Conservation (phyloP, 2,888 invertebrate genomes). For the Heteromyza rotundicornis region DNA sequence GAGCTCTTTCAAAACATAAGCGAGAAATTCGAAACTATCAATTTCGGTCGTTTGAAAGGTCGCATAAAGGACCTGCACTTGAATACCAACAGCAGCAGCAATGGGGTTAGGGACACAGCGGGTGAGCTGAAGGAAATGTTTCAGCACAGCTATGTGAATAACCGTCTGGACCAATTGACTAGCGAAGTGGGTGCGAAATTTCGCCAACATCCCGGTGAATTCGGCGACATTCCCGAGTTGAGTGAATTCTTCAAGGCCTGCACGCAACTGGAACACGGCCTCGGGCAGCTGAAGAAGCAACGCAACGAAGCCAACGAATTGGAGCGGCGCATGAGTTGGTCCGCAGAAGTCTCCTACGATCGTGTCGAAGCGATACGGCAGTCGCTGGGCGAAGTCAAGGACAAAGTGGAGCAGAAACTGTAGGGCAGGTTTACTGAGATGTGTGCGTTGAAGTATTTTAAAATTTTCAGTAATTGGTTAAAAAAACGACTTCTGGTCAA, state of each 20-base stretch:
- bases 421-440: too few species aligned
- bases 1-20: slow-evolving; percentile 52
- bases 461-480: too few species aligned
- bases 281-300: slow-evolving; percentile 47
- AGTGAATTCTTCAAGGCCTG: slow-evolving; percentile 56
- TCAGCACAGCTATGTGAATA: slow-evolving; percentile 42
- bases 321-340: slow-evolving; percentile 43
- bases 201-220: slow-evolving; percentile 56
- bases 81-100: slow-evolving; percentile 31
- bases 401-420: too few species aligned
- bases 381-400: slow-evolving; percentile 32
- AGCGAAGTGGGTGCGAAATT: slow-evolving; percentile 46
- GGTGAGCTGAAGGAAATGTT: slow-evolving; percentile 42
- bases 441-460: too few species aligned
- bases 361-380: slow-evolving; percentile 48
- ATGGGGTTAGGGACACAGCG: slow-evolving; percentile 34
- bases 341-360: slow-evolving; percentile 46
- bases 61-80: slow-evolving; percentile 55
- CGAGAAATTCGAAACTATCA: slow-evolving; percentile 52
- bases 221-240: slow-evolving; percentile 57
- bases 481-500: too few species aligned
- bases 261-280: slow-evolving; percentile 50
- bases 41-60: slow-evolving; percentile 44
- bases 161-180: slow-evolving; percentile 46
- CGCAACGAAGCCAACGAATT: slow-evolving; percentile 44